A percentile compares a stretch with the other conserved stretches of the same genome.
Evolutionary conservation across 2,888 invertebrate genomes (phyloP).

Genomic region (Ischnura elegans): DNA sequence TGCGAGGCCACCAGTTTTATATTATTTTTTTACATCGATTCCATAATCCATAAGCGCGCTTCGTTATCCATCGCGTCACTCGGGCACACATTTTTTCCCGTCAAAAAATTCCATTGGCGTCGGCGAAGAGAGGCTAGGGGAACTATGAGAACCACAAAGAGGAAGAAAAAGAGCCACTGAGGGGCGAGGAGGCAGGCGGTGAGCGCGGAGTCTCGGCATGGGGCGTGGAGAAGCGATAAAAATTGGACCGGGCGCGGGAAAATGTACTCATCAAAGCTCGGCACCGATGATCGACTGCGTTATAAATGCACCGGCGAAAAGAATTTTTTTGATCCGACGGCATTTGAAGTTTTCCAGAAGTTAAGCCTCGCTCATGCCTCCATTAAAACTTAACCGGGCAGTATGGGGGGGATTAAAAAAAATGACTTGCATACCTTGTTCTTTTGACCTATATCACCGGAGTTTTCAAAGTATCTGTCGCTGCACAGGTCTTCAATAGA

Average conservation of each 20-base stretch:
- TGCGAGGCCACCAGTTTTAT: not conserved
- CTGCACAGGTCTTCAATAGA: not conserved
- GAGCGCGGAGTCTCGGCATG: not conserved
- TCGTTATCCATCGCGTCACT: not conserved
- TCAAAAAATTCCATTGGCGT: not conserved
- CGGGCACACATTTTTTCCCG: not conserved
- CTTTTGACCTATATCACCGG: slow-evolving; percentile 1
- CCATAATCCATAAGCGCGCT: not conserved
- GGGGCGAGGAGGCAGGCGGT: not conserved
- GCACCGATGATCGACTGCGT: slow-evolving; percentile 12
- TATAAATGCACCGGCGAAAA: not conserved
- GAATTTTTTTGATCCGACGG: not conserved
- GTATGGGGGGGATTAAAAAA: not conserved
- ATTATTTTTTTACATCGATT: not conserved
- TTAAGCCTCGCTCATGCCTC: not conserved
- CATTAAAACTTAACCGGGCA: slow-evolving; percentile 12
- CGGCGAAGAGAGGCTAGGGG: not conserved
- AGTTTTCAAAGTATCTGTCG: not conserved
- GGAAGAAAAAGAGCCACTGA: not conserved
- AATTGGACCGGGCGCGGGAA: not conserved
- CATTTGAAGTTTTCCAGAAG: not conserved
- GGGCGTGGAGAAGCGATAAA: not conserved
- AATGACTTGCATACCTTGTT: not conserved
- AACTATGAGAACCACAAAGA: not conserved
- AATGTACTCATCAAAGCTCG: slow-evolving; percentile 17